These are phyloP conservation scores for Tetheella fluctuosa DNA, from an alignment of 2,888 invertebrate species.

Conservation along the genomic window DNA sequence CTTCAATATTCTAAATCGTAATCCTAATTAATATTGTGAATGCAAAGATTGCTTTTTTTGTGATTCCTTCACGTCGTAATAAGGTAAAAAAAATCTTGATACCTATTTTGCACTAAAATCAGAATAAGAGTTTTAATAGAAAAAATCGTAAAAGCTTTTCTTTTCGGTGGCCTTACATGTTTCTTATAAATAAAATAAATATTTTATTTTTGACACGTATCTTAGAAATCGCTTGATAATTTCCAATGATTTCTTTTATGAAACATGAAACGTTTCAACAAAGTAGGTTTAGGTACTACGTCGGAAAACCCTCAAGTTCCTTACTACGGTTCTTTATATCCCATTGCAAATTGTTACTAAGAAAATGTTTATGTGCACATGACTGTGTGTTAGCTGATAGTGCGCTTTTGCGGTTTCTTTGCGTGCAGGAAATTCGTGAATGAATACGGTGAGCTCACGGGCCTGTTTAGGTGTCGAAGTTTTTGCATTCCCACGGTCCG, in stretches of 20 bases:
- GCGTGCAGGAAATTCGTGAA: slow-evolving; percentile 81
- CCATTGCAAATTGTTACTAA: slow-evolving; percentile 42
- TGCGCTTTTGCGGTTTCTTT: slow-evolving; percentile 77
- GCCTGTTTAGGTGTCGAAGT: slow-evolving; percentile 47
- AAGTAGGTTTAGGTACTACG: too few species aligned
- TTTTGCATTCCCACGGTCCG: slow-evolving; percentile 77
- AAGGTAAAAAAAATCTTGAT: too few species aligned
- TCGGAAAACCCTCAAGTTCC: slow-evolving; percentile 58
- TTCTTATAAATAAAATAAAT: too few species aligned
- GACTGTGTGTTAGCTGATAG: slow-evolving; percentile 62
- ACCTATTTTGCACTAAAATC: too few species aligned
- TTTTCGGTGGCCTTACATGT: too few species aligned
- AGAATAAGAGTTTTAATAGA: too few species aligned
- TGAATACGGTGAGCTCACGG: slow-evolving; percentile 63
- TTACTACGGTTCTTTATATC: slow-evolving; percentile 30
- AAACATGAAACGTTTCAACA: slow-evolving; percentile 24
- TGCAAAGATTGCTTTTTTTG: too few species aligned
- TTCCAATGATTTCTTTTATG: slow-evolving; percentile 3
- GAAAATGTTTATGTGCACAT: slow-evolving; percentile 30
- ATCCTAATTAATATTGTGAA: too few species aligned
- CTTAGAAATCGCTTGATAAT: background rate
- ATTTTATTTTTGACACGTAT: background rate
- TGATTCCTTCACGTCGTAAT: too few species aligned
- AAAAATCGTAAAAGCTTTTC: too few species aligned
- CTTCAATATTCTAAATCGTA: too few species aligned